A percentile compares a stretch with the other conserved stretches of the same genome.
phyloP scores from a whole-genome alignment of 2,888 invertebrate species.

The Dynastes hyllus region DNA sequence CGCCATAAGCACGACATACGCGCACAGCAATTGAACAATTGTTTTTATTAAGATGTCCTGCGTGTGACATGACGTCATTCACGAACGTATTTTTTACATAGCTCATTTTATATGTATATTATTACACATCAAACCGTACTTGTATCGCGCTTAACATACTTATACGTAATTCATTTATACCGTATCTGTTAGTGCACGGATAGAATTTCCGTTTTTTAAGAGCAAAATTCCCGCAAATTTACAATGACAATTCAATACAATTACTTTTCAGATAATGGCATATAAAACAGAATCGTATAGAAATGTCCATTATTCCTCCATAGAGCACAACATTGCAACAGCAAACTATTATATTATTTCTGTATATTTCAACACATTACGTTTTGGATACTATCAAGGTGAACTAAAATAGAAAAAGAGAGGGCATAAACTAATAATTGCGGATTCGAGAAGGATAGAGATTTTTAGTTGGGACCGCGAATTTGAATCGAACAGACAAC shows the following conservation, averaged over 20 bases:
- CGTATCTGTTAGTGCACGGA: not conserved
- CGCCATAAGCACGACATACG: slow-evolving; percentile 15
- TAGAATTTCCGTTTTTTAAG: slow-evolving; percentile 29
- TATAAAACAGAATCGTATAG: slow-evolving; percentile 23
- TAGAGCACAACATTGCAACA: slow-evolving; percentile 7
- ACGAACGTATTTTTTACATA: not conserved
- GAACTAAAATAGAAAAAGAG: slow-evolving; percentile 63
- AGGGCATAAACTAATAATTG: slow-evolving; percentile 59
- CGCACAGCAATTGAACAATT: slow-evolving; percentile 11
- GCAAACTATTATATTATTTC: not conserved
- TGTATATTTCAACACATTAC: slow-evolving; percentile 2
- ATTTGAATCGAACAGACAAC: slow-evolving; percentile 56
- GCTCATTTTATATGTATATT: slow-evolving; percentile 21
- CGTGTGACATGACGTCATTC: slow-evolving; percentile 54
- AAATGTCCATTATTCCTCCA: slow-evolving; percentile 17
- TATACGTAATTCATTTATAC: slow-evolving; percentile 19
- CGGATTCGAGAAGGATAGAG: slow-evolving; percentile 60
- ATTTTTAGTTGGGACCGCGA: slow-evolving; percentile 60
- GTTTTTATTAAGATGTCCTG: slow-evolving; percentile 21
- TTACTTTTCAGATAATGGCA: slow-evolving; percentile 31
- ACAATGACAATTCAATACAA: slow-evolving; percentile 34
- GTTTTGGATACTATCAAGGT: slow-evolving; percentile 61
- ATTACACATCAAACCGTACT: not conserved
- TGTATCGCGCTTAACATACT: not conserved
- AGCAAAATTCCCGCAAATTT: slow-evolving; percentile 28